phyloP scores from a whole-genome alignment of 37 sponge, comb jelly and placozoan genomes.

The Lycopodina hypogea region DNA sequence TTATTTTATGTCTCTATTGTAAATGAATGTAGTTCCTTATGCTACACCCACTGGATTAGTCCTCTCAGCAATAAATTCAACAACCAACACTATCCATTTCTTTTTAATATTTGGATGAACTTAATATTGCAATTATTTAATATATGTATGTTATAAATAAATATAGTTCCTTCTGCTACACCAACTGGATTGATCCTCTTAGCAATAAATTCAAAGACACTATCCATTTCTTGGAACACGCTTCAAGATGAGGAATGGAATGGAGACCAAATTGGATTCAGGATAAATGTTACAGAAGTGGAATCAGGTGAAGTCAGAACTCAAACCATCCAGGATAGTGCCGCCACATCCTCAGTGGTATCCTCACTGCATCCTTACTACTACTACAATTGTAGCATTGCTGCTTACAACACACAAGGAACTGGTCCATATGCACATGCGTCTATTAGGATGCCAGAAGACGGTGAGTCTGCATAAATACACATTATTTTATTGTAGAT shows the following conservation, averaged over 20 bases:
- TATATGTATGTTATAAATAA: background rate
- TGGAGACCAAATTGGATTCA: constrained; percentile 8
- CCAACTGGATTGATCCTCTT: background rate
- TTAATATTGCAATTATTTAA: background rate
- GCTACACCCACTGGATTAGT: too few species aligned
- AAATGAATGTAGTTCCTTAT: too few species aligned
- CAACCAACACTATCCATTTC: too few species aligned
- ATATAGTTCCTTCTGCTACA: background rate
- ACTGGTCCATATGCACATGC: constrained; percentile 20
- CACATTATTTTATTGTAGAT: background rate
- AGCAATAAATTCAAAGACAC: background rate
- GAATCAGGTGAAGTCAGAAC: background rate
- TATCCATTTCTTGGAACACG: background rate
- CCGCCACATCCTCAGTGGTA: background rate
- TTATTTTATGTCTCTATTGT: too few species aligned
- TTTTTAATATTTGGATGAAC: too few species aligned
- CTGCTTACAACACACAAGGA: constrained; percentile 31
- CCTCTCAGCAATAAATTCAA: too few species aligned
- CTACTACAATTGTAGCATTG: constrained; percentile 24
- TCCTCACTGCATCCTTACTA: constrained; percentile 41
- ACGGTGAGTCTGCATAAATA: constrained; percentile 9
- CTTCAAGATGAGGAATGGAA: constrained; percentile 1
- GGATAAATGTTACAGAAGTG: background rate
- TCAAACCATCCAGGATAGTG: background rate
- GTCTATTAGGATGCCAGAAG: background rate